phyloP scores from a whole-genome alignment of 2,888 invertebrate species.

The Notodonta dromedarius region DNA sequence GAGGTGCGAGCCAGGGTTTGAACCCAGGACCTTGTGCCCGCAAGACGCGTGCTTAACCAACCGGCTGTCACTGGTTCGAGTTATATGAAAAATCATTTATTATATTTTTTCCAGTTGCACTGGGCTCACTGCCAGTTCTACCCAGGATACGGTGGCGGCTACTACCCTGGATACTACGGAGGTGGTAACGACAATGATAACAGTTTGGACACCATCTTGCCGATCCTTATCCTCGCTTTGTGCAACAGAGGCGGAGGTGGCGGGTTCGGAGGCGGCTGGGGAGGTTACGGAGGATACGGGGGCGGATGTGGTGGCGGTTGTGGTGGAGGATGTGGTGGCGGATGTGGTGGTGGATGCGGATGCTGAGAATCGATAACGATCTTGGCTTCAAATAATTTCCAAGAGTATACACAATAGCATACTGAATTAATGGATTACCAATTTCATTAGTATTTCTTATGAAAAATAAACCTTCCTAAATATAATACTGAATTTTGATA shows the following conservation, averaged over 20 bases:
- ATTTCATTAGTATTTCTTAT: no score
- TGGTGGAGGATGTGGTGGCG: constrained; percentile 28
- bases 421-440: no score
- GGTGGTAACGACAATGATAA: constrained; percentile 32
- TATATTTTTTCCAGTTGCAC: constrained; percentile 43
- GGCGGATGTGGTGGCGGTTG: constrained; percentile 26
- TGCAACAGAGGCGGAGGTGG: constrained; percentile 28
- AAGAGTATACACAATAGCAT: neutral
- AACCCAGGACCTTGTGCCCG: no score
- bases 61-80: no score
- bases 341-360: constrained; percentile 8
- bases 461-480: no score
- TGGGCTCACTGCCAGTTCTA: constrained; percentile 50
- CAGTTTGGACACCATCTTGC: constrained; percentile 50
- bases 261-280: constrained; percentile 18
- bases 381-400: neutral
- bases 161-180: constrained; percentile 30
- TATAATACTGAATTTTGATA: no score
- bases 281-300: constrained; percentile 35
- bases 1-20: no score
- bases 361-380: neutral
- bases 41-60: no score
- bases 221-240: constrained; percentile 48
- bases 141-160: constrained; percentile 28
- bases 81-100: constrained; percentile 2